Evolutionary conservation across 2,797 vertebrate species (phyloP).

Genomic region (Sternarchorhynchus goeldii): DNA sequence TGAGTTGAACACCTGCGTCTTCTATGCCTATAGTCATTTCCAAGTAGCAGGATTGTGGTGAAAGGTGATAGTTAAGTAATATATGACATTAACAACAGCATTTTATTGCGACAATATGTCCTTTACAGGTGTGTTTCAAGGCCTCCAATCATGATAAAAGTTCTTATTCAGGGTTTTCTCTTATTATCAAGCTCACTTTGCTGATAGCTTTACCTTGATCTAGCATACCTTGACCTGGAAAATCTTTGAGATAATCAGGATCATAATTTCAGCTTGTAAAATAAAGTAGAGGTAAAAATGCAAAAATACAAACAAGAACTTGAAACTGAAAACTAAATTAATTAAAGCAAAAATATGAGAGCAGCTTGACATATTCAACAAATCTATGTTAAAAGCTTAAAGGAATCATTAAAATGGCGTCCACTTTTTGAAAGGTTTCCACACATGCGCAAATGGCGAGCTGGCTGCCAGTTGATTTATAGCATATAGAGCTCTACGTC

Average conservation of each 20-base stretch:
- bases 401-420: neutral
- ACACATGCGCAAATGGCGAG: too few species aligned
- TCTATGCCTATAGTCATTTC: too few species aligned
- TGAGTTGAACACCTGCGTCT: too few species aligned
- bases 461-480: neutral
- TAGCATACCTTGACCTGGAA: constrained; percentile 56
- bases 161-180: constrained; percentile 45
- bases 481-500: neutral
- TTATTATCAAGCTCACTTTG: constrained; percentile 50
- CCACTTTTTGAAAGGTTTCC: neutral
- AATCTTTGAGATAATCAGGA: constrained; percentile 15
- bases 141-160: constrained; percentile 45
- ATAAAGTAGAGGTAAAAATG: neutral
- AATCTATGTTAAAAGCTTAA: neutral
- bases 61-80: neutral
- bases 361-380: neutral
- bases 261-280: neutral
- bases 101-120: constrained; percentile 31
- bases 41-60: too few species aligned
- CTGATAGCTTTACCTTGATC: constrained; percentile 37
- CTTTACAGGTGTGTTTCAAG: constrained; percentile 28
- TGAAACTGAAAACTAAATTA: too few species aligned
- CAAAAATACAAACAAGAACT: neutral
- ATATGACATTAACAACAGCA: neutral
- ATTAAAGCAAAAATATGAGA: too few species aligned